Base-by-base conservation (phyloP, 2,888 invertebrate species). In the Pherbina coryleti region DNA sequence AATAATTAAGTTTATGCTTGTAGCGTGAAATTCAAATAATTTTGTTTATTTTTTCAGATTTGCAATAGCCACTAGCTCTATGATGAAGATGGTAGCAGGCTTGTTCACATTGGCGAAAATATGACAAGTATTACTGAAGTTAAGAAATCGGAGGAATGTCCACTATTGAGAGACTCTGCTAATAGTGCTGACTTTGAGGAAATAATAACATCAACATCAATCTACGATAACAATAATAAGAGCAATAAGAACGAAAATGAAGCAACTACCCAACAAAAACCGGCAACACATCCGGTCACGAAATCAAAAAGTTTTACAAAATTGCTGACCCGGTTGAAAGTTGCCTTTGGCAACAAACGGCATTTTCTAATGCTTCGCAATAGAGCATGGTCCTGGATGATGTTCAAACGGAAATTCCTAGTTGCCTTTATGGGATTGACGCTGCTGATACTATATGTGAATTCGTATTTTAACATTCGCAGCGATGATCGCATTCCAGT, bases 401-500 rank as follows among this genome's bases (percentile, higher is more conserved):
- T 84, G 37, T 74, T 85, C 37, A 83, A 86, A 1, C 83, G 87
- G 1, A 87, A 86, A 64, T 44, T 60, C 11, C 79, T 85, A 5
- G 8, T 83, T 44, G 77, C 79, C 4, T 64, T 82, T 11, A 19
- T 85, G 73, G 80, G 83, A 19, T 69, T 86, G 34, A 37, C 84
- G 37, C 73, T 88, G 8, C 77, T 85, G 69, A 75, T 85, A 17
- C 83, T 88, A 55, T 82, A 83, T 81, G 67, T 89, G 79, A 85
- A 87, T 84, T 77, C 85, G 77, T 74, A 79, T 78, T 82, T 83
- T 80, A 75, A 84, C 80, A 81, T 83, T 78, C 80, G 81, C 1
- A 80, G 83, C 4, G 80, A 83, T 17, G 85, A 87, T 55, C 80
- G 84, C 72, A 84, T 88, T 8, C 83, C 84, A 5, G 87, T 89